Conservation (phyloP, 2,113 vertebrate species). For the Phainopepla nitens region DNA sequence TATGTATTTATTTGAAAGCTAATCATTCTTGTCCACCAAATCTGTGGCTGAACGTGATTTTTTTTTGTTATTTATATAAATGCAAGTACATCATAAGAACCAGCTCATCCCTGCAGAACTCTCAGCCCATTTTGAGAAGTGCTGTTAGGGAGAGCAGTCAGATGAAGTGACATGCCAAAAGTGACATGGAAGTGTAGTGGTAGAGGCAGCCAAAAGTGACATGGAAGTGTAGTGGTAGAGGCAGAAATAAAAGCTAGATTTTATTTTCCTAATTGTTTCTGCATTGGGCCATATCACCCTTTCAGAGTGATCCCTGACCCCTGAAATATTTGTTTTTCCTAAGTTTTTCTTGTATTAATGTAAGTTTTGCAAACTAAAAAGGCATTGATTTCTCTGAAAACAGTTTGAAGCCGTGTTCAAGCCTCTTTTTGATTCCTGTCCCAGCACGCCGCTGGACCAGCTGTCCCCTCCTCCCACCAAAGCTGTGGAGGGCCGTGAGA, state of each 20-base stretch:
- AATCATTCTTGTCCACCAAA: background rate
- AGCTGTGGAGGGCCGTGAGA: fast-evolving
- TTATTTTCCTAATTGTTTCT: background rate
- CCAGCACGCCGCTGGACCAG: background rate
- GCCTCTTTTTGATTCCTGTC: background rate
- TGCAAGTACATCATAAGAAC: background rate
- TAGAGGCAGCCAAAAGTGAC: background rate
- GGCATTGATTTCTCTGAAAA: background rate
- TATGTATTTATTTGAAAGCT: background rate
- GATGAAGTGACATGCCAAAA: background rate
- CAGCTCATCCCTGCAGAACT: background rate
- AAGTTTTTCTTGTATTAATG: background rate
- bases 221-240: background rate
- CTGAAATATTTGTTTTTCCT: background rate
- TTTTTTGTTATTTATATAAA: background rate
- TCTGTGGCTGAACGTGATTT: background rate
- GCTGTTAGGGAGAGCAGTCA: background rate
- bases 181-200: background rate
- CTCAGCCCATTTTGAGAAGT: background rate
- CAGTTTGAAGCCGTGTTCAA: background rate
- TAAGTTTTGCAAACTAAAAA: background rate
- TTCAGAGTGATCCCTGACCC: background rate
- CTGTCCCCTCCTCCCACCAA: background rate
- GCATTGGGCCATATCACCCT: background rate
- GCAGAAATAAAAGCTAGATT: background rate